Base-by-base conservation (phyloP, 2,888 invertebrate genomes). In the Noctua janthina region DNA sequence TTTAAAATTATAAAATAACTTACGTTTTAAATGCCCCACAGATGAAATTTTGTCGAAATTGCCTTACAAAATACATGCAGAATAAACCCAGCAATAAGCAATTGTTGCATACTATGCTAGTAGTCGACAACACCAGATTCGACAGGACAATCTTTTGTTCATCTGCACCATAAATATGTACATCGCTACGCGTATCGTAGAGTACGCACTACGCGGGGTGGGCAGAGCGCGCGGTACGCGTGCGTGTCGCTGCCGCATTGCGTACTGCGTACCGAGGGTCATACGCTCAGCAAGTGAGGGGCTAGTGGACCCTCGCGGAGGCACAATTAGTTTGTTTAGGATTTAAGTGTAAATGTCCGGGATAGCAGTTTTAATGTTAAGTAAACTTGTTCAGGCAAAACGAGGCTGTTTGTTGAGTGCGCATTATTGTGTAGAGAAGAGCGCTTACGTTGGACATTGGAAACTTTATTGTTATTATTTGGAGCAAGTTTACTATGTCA, bases 161-260 rank as follows among this genome's bases (percentile, higher is more conserved):
- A 59, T 20, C 8, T 29, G 64, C 54, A 56, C 35, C n/a, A 6
- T 15, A 29, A 29, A 29, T 29, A 7, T 10, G 39, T 54, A 46
- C 13, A 43, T n/a, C n/a, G 39, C 3, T 59, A 17, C 20, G 49
- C 62, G 43, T 69, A 35, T 43, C 43, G 20, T 13, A 5, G 35
- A 54, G 68, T 17, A 51, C 51, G n/a, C n/a, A 29, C 35, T 13
- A 13, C 35, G 35, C 74, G 46, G 84, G 59, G 39, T 74, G 66
- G 20, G 39, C 84, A 83, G 79, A 74, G 74, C 54, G 73, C 20
- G 78, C 54, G 78, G 69, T 67, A 83, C 83, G 83, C 84, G 84
- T 72, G 83, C 75, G 75, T 83, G 35, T 59, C 73, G 54, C 71
- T 76, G 74, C 43, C 74, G 83, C 83, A 85, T 73, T 84, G 83